Evolutionary conservation across 1,140 invertebrate genomes (phyloP).

Genomic region (Zophobas atratus): DNA sequence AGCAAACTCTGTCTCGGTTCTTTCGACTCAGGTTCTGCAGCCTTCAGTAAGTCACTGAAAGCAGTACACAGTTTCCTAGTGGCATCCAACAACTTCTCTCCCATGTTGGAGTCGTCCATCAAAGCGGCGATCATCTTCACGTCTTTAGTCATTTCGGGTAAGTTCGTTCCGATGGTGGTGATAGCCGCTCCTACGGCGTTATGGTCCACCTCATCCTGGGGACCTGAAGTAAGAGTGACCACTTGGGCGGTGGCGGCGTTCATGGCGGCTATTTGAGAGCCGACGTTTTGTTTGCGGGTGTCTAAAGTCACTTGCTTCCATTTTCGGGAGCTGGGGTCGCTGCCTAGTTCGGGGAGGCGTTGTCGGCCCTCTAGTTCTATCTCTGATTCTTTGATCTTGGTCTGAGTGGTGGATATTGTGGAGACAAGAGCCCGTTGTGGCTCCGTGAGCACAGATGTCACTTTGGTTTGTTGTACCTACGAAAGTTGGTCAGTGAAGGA

Average conservation of each 20-base stretch:
- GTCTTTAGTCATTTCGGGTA: slow-evolving; percentile 96
- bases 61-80: slow-evolving; percentile 92
- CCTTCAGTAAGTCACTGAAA: slow-evolving; percentile 94
- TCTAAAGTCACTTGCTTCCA: slow-evolving; percentile 96
- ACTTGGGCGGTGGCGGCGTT: slow-evolving; percentile 96
- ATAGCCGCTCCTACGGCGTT: slow-evolving; percentile 97
- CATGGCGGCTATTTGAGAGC: slow-evolving; percentile 98
- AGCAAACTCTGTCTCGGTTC: slow-evolving; percentile 94
- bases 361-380: slow-evolving; percentile 82
- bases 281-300: slow-evolving; percentile 96
- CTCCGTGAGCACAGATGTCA: slow-evolving; percentile 87
- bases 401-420: slow-evolving; percentile 90
- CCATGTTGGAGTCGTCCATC: slow-evolving; percentile 87
- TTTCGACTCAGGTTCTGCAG: slow-evolving; percentile 93
- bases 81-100: slow-evolving; percentile 92
- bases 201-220: slow-evolving; percentile 89
- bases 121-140: slow-evolving; percentile 96
- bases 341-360: slow-evolving; percentile 86
- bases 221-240: slow-evolving; percentile 92
- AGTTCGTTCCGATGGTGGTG: slow-evolving; percentile 95
- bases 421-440: slow-evolving; percentile 93
- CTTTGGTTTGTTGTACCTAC: slow-evolving; percentile 88
- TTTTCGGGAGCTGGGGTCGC: slow-evolving; percentile 87
- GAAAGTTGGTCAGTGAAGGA: background rate
- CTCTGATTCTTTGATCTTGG: slow-evolving; percentile 90